Conservation (phyloP, 2,113 vertebrate species). For the Eclectus roratus region DNA sequence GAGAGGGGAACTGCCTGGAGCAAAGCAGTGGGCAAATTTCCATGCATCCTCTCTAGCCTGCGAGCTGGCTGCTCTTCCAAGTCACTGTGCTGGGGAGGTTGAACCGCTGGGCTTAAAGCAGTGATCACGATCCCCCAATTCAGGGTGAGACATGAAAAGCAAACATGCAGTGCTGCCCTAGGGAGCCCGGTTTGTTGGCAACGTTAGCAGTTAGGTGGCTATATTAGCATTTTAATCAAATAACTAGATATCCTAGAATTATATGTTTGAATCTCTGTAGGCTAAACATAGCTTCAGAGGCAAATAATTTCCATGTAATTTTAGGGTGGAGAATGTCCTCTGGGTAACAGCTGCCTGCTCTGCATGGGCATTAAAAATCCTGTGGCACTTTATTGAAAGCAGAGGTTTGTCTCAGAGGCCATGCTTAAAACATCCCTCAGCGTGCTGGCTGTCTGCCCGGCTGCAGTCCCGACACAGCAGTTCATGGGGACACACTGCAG, state of each 20-base stretch:
- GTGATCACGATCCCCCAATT: neutral
- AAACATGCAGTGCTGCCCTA: neutral
- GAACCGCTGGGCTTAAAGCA: neutral
- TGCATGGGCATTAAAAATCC: conserved; percentile 58
- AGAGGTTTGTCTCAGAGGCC: conserved; percentile 59
- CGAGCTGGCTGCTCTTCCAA: neutral
- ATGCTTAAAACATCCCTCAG: conserved; percentile 24
- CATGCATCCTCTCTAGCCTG: neutral
- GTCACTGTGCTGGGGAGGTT: neutral
- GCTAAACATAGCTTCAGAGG: conserved; percentile 69
- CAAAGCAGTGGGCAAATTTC: neutral
- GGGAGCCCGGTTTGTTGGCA: conserved; percentile 22
- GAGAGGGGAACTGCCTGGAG: neutral
- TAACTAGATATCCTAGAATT: conserved; percentile 67
- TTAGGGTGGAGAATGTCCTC: conserved; percentile 61
- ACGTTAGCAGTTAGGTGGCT: conserved; percentile 55
- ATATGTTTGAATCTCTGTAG: conserved; percentile 63
- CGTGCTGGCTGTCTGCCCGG: neutral
- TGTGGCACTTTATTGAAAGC: conserved; percentile 61
- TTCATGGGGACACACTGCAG: neutral
- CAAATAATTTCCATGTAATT: conserved; percentile 71
- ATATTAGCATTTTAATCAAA: conserved; percentile 70
- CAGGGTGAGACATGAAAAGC: conserved; percentile 16
- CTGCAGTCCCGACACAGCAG: conserved; percentile 10
- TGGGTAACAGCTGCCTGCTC: conserved; percentile 61